Evolutionary conservation across 2,888 invertebrate genomes (phyloP).

Genomic region (Frankliniella fusca): DNA sequence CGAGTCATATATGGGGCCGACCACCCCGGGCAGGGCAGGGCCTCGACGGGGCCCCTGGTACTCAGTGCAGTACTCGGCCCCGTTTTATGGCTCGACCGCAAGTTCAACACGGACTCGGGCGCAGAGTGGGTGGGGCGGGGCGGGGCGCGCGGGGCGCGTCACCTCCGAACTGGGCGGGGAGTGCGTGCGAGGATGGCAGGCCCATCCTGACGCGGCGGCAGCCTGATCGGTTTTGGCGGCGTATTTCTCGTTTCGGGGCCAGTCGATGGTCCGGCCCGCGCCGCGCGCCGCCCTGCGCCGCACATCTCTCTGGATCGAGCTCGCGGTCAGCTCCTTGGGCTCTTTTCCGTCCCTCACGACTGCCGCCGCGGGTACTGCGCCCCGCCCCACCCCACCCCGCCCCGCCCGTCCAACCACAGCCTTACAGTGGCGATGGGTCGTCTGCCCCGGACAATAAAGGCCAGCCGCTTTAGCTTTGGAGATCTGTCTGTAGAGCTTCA

Average conservation of each 20-base stretch:
- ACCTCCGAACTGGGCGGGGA: no score
- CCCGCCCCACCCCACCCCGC: no score
- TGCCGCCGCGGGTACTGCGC: no score
- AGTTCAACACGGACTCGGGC: background rate
- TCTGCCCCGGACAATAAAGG: slow-evolving; percentile 18
- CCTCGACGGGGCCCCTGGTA: background rate
- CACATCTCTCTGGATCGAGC: no score
- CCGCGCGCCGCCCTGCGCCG: no score
- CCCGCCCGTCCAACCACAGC: background rate
- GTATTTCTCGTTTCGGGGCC: background rate
- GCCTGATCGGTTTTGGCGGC: background rate
- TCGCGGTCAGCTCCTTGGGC: no score
- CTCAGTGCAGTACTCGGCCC: background rate
- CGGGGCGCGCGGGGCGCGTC: no score
- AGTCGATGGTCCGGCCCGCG: no score
- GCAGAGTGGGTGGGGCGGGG: background rate
- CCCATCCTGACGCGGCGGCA: background rate
- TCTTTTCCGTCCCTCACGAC: no score
- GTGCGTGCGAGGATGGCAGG: background rate
- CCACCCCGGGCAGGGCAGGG: background rate
- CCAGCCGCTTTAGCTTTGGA: slow-evolving; percentile 6
- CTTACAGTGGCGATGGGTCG: background rate
- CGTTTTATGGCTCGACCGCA: background rate
- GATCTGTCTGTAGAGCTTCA: slow-evolving; percentile 6
- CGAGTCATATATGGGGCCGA: slow-evolving; percentile 1